These are phyloP conservation scores for Ypsolopha sequella DNA, from an alignment of 2,888 invertebrate genomes.

Conservation along the genomic window DNA sequence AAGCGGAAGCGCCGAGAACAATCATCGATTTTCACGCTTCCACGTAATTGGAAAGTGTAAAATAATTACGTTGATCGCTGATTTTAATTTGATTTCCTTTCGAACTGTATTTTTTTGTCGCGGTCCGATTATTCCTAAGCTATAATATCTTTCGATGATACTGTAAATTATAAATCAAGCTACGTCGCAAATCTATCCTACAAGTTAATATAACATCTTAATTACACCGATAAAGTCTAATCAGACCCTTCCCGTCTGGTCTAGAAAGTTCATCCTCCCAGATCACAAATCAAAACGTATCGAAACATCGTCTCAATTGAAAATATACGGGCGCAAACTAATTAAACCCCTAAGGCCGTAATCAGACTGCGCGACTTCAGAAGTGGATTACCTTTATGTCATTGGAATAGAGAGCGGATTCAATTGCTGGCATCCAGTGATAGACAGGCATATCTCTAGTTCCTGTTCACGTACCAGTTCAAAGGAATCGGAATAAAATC, in stretches of 20 bases:
- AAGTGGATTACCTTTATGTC: not conserved
- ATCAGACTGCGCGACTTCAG: not conserved
- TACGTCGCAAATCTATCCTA: no score
- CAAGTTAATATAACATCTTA: no score
- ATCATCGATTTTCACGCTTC: constrained; percentile 27
- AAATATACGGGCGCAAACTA: not conserved
- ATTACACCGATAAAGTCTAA: no score
- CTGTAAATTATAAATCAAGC: no score
- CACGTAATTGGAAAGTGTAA: constrained; percentile 40
- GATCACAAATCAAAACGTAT: not conserved
- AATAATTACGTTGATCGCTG: constrained; percentile 22
- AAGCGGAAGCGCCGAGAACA: constrained; percentile 17
- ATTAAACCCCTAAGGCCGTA: constrained; percentile 1
- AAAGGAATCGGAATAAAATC: constrained; percentile 1
- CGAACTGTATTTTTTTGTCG: not conserved
- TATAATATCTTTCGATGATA: no score
- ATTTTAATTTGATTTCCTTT: not conserved
- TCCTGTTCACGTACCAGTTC: constrained; percentile 1
- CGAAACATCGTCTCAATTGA: not conserved
- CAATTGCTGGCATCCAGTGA: no score
- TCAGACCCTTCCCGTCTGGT: no score
- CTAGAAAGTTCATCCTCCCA: not conserved
- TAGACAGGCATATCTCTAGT: not conserved
- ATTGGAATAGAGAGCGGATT: no score
- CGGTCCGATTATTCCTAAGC: no score